phyloP scores from a whole-genome alignment of 1,140 invertebrate species.

The Tenebrio molitor region DNA sequence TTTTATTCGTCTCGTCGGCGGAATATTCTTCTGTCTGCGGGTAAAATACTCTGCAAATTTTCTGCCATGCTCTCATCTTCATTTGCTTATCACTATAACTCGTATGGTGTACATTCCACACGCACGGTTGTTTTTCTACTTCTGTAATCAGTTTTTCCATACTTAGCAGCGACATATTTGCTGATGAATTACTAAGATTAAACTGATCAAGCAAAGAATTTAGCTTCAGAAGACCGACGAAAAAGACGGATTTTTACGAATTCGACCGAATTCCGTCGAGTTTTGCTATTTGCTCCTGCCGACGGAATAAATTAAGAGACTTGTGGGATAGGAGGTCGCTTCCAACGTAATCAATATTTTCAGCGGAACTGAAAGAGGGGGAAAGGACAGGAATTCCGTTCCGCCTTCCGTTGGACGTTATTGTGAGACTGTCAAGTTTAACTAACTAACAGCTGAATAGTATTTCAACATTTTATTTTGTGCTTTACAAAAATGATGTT shows the following conservation, averaged over 20 bases:
- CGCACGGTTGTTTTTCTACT: slow-evolving; percentile 11
- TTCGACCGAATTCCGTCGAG: slow-evolving; percentile 28
- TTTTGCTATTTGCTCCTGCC: neutral
- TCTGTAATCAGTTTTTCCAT: slow-evolving; percentile 11
- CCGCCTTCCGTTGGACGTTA: too few relatives aligned
- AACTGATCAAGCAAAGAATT: too few relatives aligned
- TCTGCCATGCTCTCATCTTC: slow-evolving; percentile 6
- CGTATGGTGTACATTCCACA: neutral
- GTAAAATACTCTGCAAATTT: neutral
- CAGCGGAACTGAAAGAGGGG: neutral
- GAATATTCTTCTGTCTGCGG: neutral
- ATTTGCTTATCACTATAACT: neutral
- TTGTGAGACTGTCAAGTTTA: too few relatives aligned
- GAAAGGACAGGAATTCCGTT: neutral
- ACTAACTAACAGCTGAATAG: too few relatives aligned
- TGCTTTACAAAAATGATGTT: too few relatives aligned
- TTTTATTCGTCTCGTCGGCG: neutral
- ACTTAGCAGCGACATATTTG: neutral
- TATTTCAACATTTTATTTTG: too few relatives aligned
- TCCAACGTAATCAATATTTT: slow-evolving; percentile 9
- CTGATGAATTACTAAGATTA: neutral
- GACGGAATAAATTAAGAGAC: neutral
- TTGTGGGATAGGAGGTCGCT: neutral
- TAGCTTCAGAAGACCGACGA: too few relatives aligned
- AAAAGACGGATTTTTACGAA: neutral